Conservation (phyloP, 2,888 invertebrate species). For the Gisinianus flammeolus region DNA sequence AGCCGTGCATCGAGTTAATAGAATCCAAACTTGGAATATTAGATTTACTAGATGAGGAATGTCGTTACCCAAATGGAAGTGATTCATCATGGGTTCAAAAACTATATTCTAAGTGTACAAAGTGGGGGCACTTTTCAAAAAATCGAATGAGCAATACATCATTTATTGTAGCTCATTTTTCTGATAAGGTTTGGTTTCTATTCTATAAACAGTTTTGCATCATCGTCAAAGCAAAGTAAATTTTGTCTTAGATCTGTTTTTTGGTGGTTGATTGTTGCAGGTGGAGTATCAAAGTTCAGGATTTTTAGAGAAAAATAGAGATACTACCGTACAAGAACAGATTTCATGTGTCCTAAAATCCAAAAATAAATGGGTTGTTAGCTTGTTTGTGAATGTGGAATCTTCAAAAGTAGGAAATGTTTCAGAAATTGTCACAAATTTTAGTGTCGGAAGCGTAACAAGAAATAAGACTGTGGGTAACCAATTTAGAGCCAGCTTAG, state of each 20-base stretch:
- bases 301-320: conserved; percentile 96
- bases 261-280: background rate
- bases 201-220: background rate
- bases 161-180: conserved; percentile 94
- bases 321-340: conserved; percentile 94
- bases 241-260: background rate
- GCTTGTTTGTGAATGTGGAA: conserved; percentile 1
- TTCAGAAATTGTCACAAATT: background rate
- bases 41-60: conserved; percentile 96
- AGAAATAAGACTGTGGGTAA: conserved; percentile 73
- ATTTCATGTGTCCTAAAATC: conserved; percentile 62
- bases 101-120: conserved; percentile 78
- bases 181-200: conserved; percentile 70
- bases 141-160: conserved; percentile 79
- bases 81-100: conserved; percentile 92
- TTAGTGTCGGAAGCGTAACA: conserved; percentile 15
- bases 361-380: conserved; percentile 39
- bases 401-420: conserved; percentile 26
- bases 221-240: background rate
- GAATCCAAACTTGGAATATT: conserved; percentile 90
- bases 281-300: conserved; percentile 91
- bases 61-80: conserved; percentile 92
- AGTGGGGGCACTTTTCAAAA: conserved; percentile 82
- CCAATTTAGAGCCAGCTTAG: conserved; percentile 91
- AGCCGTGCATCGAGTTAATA: conserved; percentile 97